Conservation (phyloP, 2,797 vertebrate genomes). For the Urophycis tenuis region DNA sequence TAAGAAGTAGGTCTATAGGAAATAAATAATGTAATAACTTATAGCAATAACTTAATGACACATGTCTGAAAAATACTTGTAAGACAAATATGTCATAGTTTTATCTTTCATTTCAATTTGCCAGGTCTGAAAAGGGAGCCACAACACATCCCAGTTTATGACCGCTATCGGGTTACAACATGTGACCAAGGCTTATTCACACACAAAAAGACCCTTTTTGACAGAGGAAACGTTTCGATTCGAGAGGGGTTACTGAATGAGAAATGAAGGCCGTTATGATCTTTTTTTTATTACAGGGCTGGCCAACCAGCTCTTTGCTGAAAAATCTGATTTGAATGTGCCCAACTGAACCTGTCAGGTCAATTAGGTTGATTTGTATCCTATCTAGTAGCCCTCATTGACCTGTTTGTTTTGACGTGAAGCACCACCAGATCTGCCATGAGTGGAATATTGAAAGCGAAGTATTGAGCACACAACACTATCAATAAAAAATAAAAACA, state of each 20-base stretch:
- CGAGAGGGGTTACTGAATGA: neutral
- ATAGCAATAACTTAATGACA: neutral
- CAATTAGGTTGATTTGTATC: neutral
- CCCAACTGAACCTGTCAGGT: neutral
- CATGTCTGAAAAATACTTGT: neutral
- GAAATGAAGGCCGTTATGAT: neutral
- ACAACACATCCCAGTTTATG: neutral
- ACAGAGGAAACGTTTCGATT: neutral
- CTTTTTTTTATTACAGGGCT: neutral
- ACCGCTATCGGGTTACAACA: neutral
- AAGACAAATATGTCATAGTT: neutral
- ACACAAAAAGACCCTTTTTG: neutral
- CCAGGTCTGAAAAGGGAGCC: neutral
- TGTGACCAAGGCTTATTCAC: neutral
- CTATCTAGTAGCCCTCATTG: neutral
- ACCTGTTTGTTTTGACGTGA: neutral
- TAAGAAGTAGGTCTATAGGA: constrained; percentile 42
- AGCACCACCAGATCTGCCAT: neutral
- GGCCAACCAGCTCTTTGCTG: neutral
- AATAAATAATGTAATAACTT: constrained; percentile 24
- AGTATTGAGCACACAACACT: neutral
- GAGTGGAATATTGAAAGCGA: neutral
- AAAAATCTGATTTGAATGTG: neutral
- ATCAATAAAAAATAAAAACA: neutral
- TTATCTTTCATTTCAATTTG: neutral